Conservation (phyloP, 2,113 vertebrate species). For the Microcebus ravelobensis region DNA sequence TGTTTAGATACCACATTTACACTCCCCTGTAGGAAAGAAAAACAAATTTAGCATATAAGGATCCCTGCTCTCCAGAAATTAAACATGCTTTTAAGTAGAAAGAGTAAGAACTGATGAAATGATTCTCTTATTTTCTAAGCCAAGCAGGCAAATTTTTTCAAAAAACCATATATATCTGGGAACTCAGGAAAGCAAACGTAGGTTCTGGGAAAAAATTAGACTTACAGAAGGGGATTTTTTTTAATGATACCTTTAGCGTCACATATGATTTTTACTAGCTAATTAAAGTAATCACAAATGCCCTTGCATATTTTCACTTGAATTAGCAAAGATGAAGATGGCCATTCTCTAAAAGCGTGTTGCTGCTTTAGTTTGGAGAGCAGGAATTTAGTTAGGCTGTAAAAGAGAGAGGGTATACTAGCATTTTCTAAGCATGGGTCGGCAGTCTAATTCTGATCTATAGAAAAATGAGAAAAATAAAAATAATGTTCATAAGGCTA, state of each 20-base stretch:
- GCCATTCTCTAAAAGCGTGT: background rate
- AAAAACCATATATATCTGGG: background rate
- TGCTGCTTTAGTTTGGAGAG: background rate
- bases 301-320: background rate
- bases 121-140: constrained; percentile 12
- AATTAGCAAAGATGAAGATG: background rate
- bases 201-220: background rate
- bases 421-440: background rate
- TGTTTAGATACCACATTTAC: constrained; percentile 53
- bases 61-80: background rate
- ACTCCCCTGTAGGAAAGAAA: constrained; percentile 35
- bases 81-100: constrained; percentile 7
- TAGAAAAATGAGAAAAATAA: background rate
- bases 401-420: background rate
- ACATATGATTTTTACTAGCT: background rate
- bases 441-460: background rate
- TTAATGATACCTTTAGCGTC: background rate
- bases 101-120: background rate
- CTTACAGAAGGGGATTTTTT: background rate
- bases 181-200: background rate
- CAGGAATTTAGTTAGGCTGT: background rate
- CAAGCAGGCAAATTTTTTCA: constrained; percentile 29
- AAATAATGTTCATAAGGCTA: background rate
- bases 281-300: constrained; percentile 14
- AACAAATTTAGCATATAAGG: background rate